Percentiles rank a stretch among this genome's conserved stretches.
phyloP scores from a whole-genome alignment of 1,140 invertebrate genomes.

The Cyrtorhinus lividipennis region DNA sequence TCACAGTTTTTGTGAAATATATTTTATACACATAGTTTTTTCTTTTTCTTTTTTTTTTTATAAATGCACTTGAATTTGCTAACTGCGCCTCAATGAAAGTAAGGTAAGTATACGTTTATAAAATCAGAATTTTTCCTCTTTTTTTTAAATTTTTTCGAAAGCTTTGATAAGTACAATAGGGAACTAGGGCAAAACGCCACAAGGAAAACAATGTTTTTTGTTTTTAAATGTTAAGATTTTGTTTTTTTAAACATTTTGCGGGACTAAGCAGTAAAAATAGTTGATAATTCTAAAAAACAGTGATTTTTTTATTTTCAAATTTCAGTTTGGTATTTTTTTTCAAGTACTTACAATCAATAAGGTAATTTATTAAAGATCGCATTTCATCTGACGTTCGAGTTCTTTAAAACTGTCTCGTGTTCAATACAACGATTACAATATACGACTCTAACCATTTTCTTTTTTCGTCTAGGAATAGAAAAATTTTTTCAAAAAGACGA shows the following conservation, averaged over 20 bases:
- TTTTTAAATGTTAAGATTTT: neutral
- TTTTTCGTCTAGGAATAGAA: conserved; percentile 2
- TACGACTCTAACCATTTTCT: conserved; percentile 5
- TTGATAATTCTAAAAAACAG: neutral
- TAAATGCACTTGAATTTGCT: conserved; percentile 7
- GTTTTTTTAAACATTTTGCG: neutral
- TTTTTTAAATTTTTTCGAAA: too few relatives aligned
- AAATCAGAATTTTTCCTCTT: conserved; percentile 1
- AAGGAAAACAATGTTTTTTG: neutral
- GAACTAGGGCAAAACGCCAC: neutral
- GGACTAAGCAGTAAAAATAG: conserved; percentile 5
- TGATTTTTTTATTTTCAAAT: too few relatives aligned
- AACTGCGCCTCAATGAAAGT: neutral
- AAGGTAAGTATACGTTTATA: conserved; percentile 7
- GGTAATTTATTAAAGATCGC: neutral
- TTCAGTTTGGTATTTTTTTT: neutral
- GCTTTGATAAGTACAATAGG: neutral
- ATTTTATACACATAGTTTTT: too few relatives aligned
- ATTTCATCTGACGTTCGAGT: neutral
- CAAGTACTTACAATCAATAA: neutral
- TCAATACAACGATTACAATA: neutral
- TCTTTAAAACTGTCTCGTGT: neutral
- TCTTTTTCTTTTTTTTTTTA: neutral
- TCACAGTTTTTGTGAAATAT: conserved; percentile 8
- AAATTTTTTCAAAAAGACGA: conserved; percentile 6